Evolutionary conservation across 2,888 invertebrate species (phyloP), one percentile per base, ranked within the genome.

Genomic region (Sarcophaga subvicina): DNA sequence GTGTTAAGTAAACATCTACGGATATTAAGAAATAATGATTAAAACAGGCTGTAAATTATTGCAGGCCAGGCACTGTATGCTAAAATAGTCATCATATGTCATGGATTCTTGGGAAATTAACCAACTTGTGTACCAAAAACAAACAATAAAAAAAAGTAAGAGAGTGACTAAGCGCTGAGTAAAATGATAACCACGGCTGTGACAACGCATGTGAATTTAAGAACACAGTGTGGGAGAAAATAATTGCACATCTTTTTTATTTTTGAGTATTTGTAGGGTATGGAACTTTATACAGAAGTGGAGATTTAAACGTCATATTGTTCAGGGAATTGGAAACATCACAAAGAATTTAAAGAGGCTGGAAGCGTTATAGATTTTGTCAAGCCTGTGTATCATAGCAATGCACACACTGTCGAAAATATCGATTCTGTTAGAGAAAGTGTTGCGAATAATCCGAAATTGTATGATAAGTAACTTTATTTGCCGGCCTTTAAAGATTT

Each of bases 51-150:
- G 63, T 63, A 63, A 62, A 70, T 80, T 59, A 60, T 64, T 75
- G 70, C 37, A 62, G 49, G 17, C 25, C 66, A 72, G 71, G 25
- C 66, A 78, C 20, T 14, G 54, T 54, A 14, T 14, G 54, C 54
- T 12, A 14, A 25, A 20, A 67, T 20, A 49, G 83, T 75, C 78
- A 79, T 37, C 20, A 72, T 79, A 79, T 81, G 79, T 87, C 84
- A 82, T 71, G 84, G 78, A 69, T 87, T 87, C 80, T 84, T 62
- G 79, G 81, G 81, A 83, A 80, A 87, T 87, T 84, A 87, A 75
- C 79, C 78, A 83, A 83, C 71, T 67, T 77, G 63, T 69, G 54
- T 67, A 47, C 12, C 45, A 64, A 85, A 76, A 75, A 71, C 49
- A 70, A 80, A 80, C 37, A 67, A 78, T 20, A 63, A 67, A 69